Percentiles rank a stretch among this genome's conserved stretches.
Evolutionary conservation across 2,113 vertebrate genomes (phyloP).

Genomic region (Grammomys surdaster): DNA sequence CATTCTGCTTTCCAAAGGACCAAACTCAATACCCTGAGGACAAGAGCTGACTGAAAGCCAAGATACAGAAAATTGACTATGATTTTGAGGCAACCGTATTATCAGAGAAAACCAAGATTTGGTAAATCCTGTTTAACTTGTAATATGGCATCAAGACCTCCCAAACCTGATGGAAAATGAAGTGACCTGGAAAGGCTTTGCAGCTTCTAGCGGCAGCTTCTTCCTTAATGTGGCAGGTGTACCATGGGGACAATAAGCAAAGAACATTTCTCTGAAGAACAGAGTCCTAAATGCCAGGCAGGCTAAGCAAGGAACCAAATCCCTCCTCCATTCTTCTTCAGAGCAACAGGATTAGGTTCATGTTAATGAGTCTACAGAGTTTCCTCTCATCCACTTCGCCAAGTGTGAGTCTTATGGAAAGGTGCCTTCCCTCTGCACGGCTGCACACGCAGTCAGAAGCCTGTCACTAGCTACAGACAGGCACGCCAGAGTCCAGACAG

Average conservation of each 20-base stretch:
- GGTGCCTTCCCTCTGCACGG: neutral
- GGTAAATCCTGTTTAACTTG: neutral
- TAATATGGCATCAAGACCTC: neutral
- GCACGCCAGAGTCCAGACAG: neutral
- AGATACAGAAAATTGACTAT: neutral
- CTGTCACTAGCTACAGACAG: neutral
- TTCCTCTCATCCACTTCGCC: neutral
- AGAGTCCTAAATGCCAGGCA: neutral
- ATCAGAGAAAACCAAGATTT: neutral
- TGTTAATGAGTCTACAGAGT: neutral
- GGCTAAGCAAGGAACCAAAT: neutral
- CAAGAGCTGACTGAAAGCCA: neutral
- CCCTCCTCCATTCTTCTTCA: neutral
- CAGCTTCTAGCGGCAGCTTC: neutral
- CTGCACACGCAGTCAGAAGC: neutral
- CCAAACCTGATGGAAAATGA: neutral
- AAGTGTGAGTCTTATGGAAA: neutral
- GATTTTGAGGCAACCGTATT: neutral
- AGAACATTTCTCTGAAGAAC: neutral
- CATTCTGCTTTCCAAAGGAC: neutral
- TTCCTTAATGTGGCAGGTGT: neutral
- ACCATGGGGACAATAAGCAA: neutral
- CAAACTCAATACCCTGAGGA: neutral
- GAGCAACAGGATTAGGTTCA: neutral
- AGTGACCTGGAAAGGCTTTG: neutral